phyloP scores from a whole-genome alignment of 2,888 invertebrate genomes.

The Ametastegia equiseti region DNA sequence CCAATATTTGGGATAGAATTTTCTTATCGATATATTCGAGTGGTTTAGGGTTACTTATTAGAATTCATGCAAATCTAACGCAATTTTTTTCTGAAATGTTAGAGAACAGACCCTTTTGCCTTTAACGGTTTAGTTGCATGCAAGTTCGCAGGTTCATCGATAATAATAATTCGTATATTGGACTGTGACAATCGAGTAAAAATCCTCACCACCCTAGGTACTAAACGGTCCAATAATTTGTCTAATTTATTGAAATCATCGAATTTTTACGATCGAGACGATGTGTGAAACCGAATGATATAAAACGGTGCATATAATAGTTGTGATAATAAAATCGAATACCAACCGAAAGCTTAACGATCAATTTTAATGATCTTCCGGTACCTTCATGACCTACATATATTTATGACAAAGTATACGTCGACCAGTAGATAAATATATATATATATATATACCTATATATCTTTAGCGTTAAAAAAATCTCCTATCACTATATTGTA shows the following conservation, averaged over 20 bases:
- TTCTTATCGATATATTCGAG: too few relatives aligned
- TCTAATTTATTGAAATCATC: neutral
- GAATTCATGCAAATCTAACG: too few relatives aligned
- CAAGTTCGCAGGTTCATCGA: too few relatives aligned
- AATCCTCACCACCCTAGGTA: neutral
- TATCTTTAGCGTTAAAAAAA: too few relatives aligned
- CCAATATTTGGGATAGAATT: too few relatives aligned
- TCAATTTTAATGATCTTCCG: neutral
- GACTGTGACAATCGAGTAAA: too few relatives aligned
- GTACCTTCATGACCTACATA: constrained; percentile 29
- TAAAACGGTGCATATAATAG: neutral
- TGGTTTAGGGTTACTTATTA: too few relatives aligned
- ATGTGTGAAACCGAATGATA: neutral
- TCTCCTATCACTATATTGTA: too few relatives aligned
- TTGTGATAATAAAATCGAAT: neutral
- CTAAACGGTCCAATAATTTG: neutral
- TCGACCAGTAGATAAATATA: neutral
- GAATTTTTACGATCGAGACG: neutral
- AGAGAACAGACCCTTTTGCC: too few relatives aligned
- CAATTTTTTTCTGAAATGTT: too few relatives aligned
- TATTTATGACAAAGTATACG: neutral
- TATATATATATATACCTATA: too few relatives aligned
- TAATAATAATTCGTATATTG: neutral
- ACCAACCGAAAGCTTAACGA: neutral
- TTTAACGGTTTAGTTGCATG: too few relatives aligned